These are phyloP conservation scores for Oryzias celebensis DNA, from an alignment of 2,113 vertebrate species.

Conservation along the genomic window DNA sequence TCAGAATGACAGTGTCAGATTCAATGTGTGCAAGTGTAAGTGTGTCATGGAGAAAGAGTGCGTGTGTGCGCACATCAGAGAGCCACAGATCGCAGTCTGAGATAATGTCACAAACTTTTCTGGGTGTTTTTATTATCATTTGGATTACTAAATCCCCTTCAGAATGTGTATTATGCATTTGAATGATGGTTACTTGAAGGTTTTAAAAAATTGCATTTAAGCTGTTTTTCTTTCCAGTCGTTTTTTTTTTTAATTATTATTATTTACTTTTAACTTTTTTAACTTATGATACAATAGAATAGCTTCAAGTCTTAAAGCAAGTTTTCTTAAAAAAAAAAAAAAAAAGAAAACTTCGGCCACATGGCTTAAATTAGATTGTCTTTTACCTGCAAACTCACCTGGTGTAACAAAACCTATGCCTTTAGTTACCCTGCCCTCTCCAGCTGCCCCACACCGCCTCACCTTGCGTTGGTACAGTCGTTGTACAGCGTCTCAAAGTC, in stretches of 20 bases:
- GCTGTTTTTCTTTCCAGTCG: too few species aligned
- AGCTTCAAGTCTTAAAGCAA: too few species aligned
- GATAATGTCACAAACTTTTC: constrained; percentile 72
- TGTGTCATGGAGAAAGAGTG: constrained; percentile 36
- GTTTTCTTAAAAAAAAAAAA: too few species aligned
- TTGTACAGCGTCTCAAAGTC: constrained; percentile 96
- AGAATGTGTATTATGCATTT: constrained; percentile 40
- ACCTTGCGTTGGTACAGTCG: constrained; percentile 97
- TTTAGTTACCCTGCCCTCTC: background rate
- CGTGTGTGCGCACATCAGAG: constrained; percentile 6
- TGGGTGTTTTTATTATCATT: constrained; percentile 39
- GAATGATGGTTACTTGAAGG: constrained; percentile 56
- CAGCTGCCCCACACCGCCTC: constrained; percentile 14
- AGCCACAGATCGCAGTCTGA: constrained; percentile 45
- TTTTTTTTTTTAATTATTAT: too few species aligned
- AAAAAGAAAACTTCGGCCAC: too few species aligned
- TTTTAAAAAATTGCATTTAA: background rate
- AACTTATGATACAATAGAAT: too few species aligned
- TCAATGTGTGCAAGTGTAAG: constrained; percentile 55
- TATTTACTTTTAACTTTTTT: too few species aligned
- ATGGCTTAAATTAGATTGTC: too few species aligned
- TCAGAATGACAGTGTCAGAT: constrained; percentile 95
- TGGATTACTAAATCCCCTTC: constrained; percentile 63
- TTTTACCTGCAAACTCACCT: constrained; percentile 1
- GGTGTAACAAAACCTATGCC: background rate